Conservation (phyloP, 1,140 invertebrate species). For the Drosophila serrata region DNA sequence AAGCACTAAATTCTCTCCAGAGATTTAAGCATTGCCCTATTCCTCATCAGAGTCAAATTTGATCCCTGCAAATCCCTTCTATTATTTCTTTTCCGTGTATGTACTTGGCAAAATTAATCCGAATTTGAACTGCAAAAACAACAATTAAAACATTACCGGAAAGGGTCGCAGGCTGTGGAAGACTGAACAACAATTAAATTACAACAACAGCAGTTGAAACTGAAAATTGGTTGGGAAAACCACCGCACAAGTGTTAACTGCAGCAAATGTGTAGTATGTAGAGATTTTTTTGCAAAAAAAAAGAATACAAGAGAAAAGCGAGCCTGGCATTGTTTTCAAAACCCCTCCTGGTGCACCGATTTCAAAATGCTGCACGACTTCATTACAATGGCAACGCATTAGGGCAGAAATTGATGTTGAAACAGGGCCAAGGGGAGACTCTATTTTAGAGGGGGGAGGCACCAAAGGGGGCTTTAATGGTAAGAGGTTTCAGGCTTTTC, state of each 20-base stretch:
- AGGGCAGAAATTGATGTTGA: constrained; percentile 47
- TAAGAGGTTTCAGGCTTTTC: constrained; percentile 55
- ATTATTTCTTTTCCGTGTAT: neutral
- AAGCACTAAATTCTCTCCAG: neutral
- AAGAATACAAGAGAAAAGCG: constrained; percentile 23
- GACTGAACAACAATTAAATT: constrained; percentile 62
- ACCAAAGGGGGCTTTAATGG: constrained; percentile 16
- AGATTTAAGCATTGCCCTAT: accelerated
- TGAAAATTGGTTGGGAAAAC: constrained; percentile 17
- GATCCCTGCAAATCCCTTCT: too few species aligned
- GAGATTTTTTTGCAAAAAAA: constrained; percentile 33
- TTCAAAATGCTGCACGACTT: constrained; percentile 51
- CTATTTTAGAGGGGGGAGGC: too few species aligned
- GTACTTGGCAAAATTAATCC: constrained; percentile 3
- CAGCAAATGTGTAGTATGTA: constrained; percentile 70
- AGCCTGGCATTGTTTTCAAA: constrained; percentile 60
- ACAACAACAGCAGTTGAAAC: constrained; percentile 26
- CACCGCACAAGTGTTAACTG: constrained; percentile 67
- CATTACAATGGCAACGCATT: constrained; percentile 59
- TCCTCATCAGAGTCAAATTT: neutral
- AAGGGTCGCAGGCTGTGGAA: constrained; percentile 20
- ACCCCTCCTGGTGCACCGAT: constrained; percentile 44
- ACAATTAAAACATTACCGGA: constrained; percentile 25
- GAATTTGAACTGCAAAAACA: constrained; percentile 19
- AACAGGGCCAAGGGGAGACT: neutral